Base-by-base conservation (phyloP, 1,140 invertebrate species). In the Eumaeus atala region DNA sequence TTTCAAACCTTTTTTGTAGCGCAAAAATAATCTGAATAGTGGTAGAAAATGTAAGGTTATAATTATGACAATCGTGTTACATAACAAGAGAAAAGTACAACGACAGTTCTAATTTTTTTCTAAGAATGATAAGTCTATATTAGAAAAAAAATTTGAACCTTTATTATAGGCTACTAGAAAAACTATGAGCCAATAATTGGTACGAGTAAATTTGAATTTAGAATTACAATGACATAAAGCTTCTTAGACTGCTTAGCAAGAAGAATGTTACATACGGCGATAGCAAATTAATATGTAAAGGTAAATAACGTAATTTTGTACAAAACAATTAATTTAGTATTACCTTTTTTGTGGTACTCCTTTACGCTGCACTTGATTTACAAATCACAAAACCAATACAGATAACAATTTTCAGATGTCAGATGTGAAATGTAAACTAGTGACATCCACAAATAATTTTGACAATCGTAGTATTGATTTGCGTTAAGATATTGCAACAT, bases 21-120 rank as follows among this genome's bases (percentile, higher is more conserved):
- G 16, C 12, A 44, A 16, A 37, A 9, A 44, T 42, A 40, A 40
- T 40, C 3, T 12, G 14, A 40, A n/a, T n/a, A 28, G 21, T 3
- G 21, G 35, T 37, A 37, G 35, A n/a, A 37, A 10, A 37, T 44
- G 40, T 44, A 17, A 44, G 40, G 40, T 44, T 44, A 44, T 14
- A 44, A 44, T 44, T 44, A 14, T 44, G 40, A 28, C 21, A 28
- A 28, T 44, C 40, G 17, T 44, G 40, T 44, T 44, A 44, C 40
- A 44, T 44, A 44, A 44, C 40, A 9, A 16, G n/a, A 14, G 17
- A 44, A 44, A 44, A 44, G n/a, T 44, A 16, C 11, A 3, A 28
- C 21, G 6, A 28, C 21, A 28, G 21, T 28, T 28, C 21, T 28
- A 28, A 28, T 3, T 28, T 28, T 3, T 28, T 28, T 28, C 2